Percentiles rank a stretch among this genome's conserved stretches.
Evolutionary conservation across 1,140 invertebrate genomes (phyloP).

Genomic region (Cylas formicarius): DNA sequence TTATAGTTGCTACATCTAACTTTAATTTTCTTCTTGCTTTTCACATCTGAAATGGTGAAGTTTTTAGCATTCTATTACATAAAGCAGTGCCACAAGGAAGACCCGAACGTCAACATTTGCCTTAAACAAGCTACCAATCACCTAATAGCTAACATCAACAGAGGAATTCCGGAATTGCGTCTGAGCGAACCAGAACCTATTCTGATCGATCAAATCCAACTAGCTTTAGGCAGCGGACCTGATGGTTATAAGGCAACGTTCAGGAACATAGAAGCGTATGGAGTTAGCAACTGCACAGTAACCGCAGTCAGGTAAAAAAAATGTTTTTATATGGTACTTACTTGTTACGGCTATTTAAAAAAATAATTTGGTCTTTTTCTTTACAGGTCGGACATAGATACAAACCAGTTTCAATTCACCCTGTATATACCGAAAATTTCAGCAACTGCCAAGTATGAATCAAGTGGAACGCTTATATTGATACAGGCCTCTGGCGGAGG

Average conservation of each 20-base stretch:
- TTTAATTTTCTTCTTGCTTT: no score
- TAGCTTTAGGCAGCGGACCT: constrained; percentile 64
- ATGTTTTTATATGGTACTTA: background rate
- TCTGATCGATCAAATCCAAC: constrained; percentile 70
- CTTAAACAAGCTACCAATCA: constrained; percentile 63
- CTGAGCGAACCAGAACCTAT: constrained; percentile 64
- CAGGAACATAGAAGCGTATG: constrained; percentile 67
- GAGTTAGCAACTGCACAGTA: constrained; percentile 68
- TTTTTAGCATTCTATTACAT: constrained; percentile 47
- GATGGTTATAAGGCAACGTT: constrained; percentile 72
- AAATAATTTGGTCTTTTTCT: constrained; percentile 5
- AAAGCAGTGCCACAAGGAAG: constrained; percentile 58
- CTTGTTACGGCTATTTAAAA: background rate
- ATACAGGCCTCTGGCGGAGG: constrained; percentile 72
- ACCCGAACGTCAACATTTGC: constrained; percentile 64
- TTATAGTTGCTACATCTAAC: no score
- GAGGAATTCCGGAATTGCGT: constrained; percentile 58
- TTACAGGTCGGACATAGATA: constrained; percentile 62
- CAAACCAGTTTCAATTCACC: constrained; percentile 69
- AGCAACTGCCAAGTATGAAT: constrained; percentile 66
- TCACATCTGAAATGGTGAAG: no score
- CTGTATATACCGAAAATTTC: constrained; percentile 69
- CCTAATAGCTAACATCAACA: constrained; percentile 58
- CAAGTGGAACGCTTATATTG: constrained; percentile 67
- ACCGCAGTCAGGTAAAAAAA: constrained; percentile 60